These are phyloP conservation scores for Discoglossus pictus DNA, from an alignment of 2,797 vertebrate species.

Conservation along the genomic window DNA sequence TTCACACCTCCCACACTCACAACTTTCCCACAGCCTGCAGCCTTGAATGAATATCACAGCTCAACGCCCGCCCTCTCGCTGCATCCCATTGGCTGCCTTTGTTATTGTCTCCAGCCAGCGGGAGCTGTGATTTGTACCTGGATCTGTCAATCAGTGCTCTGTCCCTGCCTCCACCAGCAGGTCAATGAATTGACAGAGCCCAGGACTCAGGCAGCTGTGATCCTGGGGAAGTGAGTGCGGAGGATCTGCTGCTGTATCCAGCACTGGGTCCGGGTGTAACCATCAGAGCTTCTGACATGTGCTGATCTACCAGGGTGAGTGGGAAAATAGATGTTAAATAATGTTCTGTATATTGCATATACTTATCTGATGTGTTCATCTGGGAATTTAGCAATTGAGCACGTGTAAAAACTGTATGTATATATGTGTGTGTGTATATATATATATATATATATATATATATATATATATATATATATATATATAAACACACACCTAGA, in stretches of 20 bases:
- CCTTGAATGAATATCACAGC: conserved; percentile 39
- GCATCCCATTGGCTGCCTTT: conserved; percentile 12
- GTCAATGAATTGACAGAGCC: conserved; percentile 48
- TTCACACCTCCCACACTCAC: conserved; percentile 17
- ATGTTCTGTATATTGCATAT: background rate
- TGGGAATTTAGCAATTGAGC: too few relatives aligned
- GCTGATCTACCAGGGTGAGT: conserved; percentile 11
- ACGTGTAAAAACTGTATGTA: too few relatives aligned
- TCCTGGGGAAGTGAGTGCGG: conserved; percentile 8
- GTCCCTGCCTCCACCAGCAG: conserved; percentile 25
- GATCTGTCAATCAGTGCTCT: conserved; percentile 1
- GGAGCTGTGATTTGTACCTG: background rate
- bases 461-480: too few relatives aligned
- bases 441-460: too few relatives aligned
- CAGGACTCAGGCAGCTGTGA: conserved; percentile 26
- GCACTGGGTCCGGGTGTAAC: background rate
- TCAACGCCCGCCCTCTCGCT: conserved; percentile 9
- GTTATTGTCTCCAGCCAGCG: conserved; percentile 2
- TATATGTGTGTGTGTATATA: too few relatives aligned
- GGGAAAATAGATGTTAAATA: background rate
- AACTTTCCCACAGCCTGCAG: conserved; percentile 32
- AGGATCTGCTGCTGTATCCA: conserved; percentile 18
- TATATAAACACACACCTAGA: too few relatives aligned
- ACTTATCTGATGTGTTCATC: background rate
- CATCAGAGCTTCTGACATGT: background rate